Conservation (phyloP, 2,113 vertebrate species). For the Pomatostomus ruficeps region DNA sequence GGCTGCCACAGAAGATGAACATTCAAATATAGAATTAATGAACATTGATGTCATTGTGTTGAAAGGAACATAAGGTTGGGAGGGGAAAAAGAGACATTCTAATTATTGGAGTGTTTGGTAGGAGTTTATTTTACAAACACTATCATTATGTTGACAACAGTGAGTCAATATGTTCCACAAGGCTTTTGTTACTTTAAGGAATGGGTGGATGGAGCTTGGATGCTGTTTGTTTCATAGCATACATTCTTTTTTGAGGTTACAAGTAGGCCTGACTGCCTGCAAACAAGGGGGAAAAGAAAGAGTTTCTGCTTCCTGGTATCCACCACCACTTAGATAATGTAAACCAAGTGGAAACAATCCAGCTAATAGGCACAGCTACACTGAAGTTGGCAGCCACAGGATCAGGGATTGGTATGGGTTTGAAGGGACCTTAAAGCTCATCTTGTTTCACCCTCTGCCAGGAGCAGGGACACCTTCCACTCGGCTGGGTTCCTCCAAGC, state of each 20-base stretch:
- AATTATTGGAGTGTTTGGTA: constrained; percentile 35
- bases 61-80: constrained; percentile 54
- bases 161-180: not conserved
- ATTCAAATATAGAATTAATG: constrained; percentile 44
- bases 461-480: not conserved
- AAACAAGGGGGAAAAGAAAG: accelerated
- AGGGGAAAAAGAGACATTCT: not conserved
- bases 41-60: constrained; percentile 38
- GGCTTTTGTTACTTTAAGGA: constrained; percentile 44
- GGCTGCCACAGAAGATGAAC: not conserved
- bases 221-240: not conserved
- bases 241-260: not conserved
- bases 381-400: not conserved
- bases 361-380: accelerated
- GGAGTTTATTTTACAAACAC: constrained; percentile 48
- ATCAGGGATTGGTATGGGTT: not conserved
- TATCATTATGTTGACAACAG: constrained; percentile 61
- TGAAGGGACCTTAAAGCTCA: not conserved
- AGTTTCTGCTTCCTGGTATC: not conserved
- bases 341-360: not conserved
- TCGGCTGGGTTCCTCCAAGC: not conserved
- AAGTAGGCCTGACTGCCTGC: not conserved
- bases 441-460: not conserved
- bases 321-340: accelerated
- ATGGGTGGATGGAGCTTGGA: not conserved